These are phyloP conservation scores for Carettochelys insculpta DNA, from an alignment of 2,113 vertebrate species.

Conservation along the genomic window DNA sequence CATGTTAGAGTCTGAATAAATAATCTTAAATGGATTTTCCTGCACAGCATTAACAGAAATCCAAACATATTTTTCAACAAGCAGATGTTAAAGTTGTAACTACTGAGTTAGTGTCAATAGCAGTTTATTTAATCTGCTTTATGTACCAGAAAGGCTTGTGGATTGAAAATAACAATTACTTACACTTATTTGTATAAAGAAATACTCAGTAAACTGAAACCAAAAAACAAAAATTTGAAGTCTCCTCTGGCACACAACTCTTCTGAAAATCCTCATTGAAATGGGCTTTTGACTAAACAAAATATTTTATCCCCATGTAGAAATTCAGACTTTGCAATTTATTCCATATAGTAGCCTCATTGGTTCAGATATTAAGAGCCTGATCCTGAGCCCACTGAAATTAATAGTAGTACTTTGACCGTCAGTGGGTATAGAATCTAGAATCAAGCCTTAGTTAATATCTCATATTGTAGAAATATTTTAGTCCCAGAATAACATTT, in stretches of 20 bases:
- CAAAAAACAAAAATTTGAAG: not conserved
- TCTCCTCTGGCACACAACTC: not conserved
- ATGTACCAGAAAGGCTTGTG: not conserved
- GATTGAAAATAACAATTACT: not conserved
- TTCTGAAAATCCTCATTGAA: not conserved
- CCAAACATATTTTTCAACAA: not conserved
- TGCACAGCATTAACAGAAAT: not conserved
- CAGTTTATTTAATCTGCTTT: not conserved
- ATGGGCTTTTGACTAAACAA: not conserved
- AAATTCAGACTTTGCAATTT: constrained; percentile 10
- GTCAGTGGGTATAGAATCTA: not conserved
- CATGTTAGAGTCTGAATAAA: not conserved
- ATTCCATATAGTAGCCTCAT: constrained; percentile 2
- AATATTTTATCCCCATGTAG: not conserved
- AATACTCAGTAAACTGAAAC: not conserved
- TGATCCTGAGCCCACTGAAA: not conserved
- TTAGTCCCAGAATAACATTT: not conserved
- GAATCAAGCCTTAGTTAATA: not conserved
- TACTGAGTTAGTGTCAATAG: not conserved
- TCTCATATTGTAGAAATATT: not conserved
- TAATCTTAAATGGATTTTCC: not conserved
- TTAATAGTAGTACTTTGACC: not conserved
- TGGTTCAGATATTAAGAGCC: not conserved
- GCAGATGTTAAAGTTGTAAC: not conserved
- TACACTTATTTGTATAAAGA: not conserved